These are phyloP conservation scores for Drosophila longiperda DNA, from an alignment of 2,888 invertebrate genomes.

Conservation along the genomic window DNA sequence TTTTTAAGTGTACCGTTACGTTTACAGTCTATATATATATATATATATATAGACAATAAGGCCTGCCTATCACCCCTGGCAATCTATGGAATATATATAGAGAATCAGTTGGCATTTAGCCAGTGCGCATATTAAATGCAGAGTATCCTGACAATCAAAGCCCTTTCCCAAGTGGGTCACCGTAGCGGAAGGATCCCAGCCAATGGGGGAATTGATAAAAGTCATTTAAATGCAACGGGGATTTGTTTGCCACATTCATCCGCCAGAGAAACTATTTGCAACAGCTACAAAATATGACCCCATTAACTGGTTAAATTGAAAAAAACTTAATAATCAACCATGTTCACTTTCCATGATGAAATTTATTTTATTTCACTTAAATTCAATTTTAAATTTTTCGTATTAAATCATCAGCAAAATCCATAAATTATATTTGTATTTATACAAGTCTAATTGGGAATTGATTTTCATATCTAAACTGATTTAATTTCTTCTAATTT, in stretches of 20 bases:
- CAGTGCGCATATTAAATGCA: slow-evolving; percentile 63
- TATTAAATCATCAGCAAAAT: neutral
- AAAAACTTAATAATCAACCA: neutral
- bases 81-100: slow-evolving; percentile 36
- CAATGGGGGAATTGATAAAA: slow-evolving; percentile 43
- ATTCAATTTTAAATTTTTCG: fast-evolving
- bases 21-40: neutral
- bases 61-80: slow-evolving; percentile 5
- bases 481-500: neutral
- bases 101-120: slow-evolving; percentile 69
- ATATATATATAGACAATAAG: slow-evolving; percentile 12
- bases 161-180: slow-evolving; percentile 43
- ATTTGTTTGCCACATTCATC: slow-evolving; percentile 6
- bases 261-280: slow-evolving; percentile 3
- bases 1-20: neutral
- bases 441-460: neutral
- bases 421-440: neutral
- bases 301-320: slow-evolving; percentile 10
- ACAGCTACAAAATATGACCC: neutral
- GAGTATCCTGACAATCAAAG: slow-evolving; percentile 20
- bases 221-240: slow-evolving; percentile 27
- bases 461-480: neutral
- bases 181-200: slow-evolving; percentile 25
- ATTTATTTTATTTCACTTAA: neutral
- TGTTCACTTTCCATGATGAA: neutral